Evolutionary conservation across 2,797 vertebrate species (phyloP).

Genomic region (Columba guinea): DNA sequence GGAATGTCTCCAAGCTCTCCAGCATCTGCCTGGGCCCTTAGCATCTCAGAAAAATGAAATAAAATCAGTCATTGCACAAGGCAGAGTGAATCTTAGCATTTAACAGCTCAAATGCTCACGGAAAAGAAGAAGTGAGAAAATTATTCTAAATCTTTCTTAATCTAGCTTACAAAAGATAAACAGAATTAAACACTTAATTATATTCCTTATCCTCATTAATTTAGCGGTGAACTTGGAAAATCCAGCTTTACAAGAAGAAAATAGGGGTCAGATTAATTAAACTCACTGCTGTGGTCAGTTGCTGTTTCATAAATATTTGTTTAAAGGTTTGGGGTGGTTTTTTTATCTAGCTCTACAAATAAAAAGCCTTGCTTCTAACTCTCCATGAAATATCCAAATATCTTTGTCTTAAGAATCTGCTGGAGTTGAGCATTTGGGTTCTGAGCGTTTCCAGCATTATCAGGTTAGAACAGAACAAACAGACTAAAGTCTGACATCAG

Average conservation of each 20-base stretch:
- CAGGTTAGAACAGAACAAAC: conserved; percentile 76
- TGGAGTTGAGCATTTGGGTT: conserved; percentile 52
- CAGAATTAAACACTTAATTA: conserved; percentile 23
- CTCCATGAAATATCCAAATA: conserved; percentile 46
- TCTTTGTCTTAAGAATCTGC: conserved; percentile 61
- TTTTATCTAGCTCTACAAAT: conserved; percentile 11
- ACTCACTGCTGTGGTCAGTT: conserved; percentile 13
- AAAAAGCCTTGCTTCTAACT: conserved; percentile 40
- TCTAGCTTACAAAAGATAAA: conserved; percentile 3
- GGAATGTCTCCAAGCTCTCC: not conserved
- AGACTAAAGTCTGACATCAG: conserved; percentile 76
- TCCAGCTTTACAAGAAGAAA: not conserved
- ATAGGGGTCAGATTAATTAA: conserved; percentile 49
- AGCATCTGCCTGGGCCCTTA: not conserved
- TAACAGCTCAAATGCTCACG: not conserved
- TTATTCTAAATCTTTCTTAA: not conserved
- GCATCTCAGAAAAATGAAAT: not conserved
- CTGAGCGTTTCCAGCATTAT: conserved; percentile 69
- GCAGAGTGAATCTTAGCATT: not conserved
- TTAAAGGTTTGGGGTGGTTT: not conserved
- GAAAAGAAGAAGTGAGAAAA: conserved; percentile 1
- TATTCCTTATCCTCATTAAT: not conserved
- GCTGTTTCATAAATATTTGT: conserved; percentile 33
- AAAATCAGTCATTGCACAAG: not conserved
- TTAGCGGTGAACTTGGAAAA: conserved; percentile 12